phyloP scores from a whole-genome alignment of 2,888 invertebrate species.

The Leptinotarsa peninsularis region DNA sequence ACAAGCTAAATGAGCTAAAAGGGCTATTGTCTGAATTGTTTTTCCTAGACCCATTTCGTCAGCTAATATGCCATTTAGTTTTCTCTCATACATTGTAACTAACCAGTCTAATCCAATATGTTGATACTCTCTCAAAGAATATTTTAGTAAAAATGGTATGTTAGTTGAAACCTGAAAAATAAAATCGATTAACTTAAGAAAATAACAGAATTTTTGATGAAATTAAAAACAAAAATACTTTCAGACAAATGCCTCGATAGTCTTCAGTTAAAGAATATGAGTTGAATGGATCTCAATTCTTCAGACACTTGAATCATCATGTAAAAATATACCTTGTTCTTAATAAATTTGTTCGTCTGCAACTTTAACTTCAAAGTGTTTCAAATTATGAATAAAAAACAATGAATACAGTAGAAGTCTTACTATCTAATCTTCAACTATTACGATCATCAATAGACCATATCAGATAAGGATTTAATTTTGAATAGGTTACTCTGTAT shows the following conservation, averaged over 20 bases:
- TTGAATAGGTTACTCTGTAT: too few species aligned
- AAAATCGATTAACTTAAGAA: not conserved
- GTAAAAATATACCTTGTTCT: slow-evolving; percentile 1
- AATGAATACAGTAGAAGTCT: too few species aligned
- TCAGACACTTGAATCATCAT: slow-evolving; percentile 50
- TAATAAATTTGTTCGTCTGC: too few species aligned
- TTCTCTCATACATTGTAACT: slow-evolving; percentile 94
- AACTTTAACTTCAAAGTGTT: too few species aligned
- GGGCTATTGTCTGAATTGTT: slow-evolving; percentile 96
- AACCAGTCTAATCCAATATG: slow-evolving; percentile 98
- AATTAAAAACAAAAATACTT: not conserved
- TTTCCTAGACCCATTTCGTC: slow-evolving; percentile 98
- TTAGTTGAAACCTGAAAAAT: slow-evolving; percentile 82
- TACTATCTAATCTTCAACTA: too few species aligned
- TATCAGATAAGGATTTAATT: too few species aligned
- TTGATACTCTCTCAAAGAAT: slow-evolving; percentile 93
- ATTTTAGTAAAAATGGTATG: slow-evolving; percentile 92
- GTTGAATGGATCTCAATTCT: slow-evolving; percentile 57
- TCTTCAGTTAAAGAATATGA: slow-evolving; percentile 50
- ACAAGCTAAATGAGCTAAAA: slow-evolving; percentile 93
- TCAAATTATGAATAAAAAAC: too few species aligned
- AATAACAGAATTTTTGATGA: not conserved
- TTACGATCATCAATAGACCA: too few species aligned
- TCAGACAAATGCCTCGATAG: slow-evolving; percentile 60
- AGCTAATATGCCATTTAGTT: slow-evolving; percentile 94